Evolutionary conservation across 2,888 invertebrate genomes (phyloP).

Genomic region (Rhamnusium bicolor): DNA sequence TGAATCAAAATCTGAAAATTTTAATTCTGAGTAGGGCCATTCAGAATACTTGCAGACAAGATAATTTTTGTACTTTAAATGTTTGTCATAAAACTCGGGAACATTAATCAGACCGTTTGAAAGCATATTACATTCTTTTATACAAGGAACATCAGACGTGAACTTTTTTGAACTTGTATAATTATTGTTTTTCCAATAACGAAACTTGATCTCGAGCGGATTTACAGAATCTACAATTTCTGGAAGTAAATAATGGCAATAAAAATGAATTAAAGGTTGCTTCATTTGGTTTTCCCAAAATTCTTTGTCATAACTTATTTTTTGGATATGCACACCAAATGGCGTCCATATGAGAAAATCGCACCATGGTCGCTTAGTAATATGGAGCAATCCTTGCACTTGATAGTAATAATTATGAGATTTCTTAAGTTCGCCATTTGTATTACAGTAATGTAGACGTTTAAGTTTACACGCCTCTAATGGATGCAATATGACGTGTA

Average conservation of each 20-base stretch:
- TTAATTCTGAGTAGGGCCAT: slow-evolving; percentile 3
- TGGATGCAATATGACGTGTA: background rate
- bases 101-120: background rate
- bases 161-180: too few relatives aligned
- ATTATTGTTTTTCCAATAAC: background rate
- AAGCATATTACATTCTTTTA: background rate
- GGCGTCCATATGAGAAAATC: slow-evolving; percentile 13
- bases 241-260: background rate
- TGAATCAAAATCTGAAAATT: background rate
- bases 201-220: background rate
- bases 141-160: too few relatives aligned
- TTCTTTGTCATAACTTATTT: background rate
- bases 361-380: slow-evolving; percentile 2
- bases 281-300: background rate
- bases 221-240: background rate
- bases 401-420: background rate
- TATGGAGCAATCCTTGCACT: slow-evolving; percentile 2
- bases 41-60: background rate
- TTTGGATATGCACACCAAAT: background rate
- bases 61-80: background rate
- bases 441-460: background rate
- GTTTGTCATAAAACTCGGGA: background rate
- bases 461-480: background rate
- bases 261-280: background rate
- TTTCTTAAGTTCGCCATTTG: background rate